Evolutionary conservation across 2,888 invertebrate genomes (phyloP).

Genomic region (Idaea dimidiata): DNA sequence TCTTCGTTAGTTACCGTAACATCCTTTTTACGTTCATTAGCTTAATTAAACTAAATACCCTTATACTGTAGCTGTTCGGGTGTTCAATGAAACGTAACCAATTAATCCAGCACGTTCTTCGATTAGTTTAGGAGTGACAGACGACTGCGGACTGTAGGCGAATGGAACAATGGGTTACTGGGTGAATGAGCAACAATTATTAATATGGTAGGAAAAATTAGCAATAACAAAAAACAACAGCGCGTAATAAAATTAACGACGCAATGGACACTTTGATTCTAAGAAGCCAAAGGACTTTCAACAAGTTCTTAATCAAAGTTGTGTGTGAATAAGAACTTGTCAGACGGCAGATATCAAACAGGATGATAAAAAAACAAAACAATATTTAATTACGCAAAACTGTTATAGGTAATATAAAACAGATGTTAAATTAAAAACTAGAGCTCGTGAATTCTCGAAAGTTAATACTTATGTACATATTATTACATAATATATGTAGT

Average conservation of each 20-base stretch:
- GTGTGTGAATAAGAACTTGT: too few species aligned
- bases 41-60: slow-evolving; percentile 15
- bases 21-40: neutral
- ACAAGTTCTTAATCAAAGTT: neutral
- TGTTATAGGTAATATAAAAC: neutral
- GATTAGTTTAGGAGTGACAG: slow-evolving; percentile 22
- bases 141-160: slow-evolving; percentile 18
- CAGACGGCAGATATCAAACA: neutral
- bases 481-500: too few species aligned
- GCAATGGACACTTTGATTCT: neutral
- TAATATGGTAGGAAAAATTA: neutral
- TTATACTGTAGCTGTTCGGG: slow-evolving; percentile 28
- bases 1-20: neutral
- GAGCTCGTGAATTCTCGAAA: neutral
- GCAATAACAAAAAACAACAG: neutral
- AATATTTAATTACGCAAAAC: neutral
- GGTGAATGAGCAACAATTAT: slow-evolving; percentile 6
- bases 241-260: neutral
- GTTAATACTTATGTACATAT: too few species aligned
- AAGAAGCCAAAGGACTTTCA: neutral
- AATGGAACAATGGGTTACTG: slow-evolving; percentile 16
- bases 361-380: neutral
- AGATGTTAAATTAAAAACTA: neutral
- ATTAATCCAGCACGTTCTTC: slow-evolving; percentile 22
- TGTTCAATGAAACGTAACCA: slow-evolving; percentile 29